phyloP scores from a whole-genome alignment of 35 echinoderm and acorn worm genomes.

The Ophiothrix spiculata region DNA sequence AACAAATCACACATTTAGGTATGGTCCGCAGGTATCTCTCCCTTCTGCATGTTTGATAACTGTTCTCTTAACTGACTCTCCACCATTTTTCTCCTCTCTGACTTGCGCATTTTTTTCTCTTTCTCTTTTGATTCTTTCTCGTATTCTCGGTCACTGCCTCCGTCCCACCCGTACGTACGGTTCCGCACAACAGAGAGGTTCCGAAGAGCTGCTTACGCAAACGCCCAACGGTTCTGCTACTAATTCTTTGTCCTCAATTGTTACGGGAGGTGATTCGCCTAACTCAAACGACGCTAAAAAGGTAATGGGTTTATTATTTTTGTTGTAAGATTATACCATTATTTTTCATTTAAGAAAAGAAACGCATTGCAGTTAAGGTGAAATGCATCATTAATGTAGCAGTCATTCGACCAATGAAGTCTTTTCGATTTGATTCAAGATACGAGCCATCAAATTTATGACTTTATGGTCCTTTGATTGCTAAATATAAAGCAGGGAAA shows the following conservation, averaged over 20 bases:
- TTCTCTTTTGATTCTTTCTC: slow-evolving; percentile 1
- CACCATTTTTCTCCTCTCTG: slow-evolving; percentile 12
- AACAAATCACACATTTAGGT: background rate
- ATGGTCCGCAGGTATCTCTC: background rate
- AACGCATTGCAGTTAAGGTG: too few species aligned
- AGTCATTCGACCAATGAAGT: background rate
- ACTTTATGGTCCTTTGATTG: background rate
- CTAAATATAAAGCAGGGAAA: background rate
- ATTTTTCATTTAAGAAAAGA: background rate
- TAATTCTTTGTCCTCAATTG: background rate
- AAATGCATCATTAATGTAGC: too few species aligned
- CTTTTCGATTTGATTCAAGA: too few species aligned
- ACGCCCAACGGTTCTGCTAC: slow-evolving; percentile 6
- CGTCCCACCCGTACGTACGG: background rate
- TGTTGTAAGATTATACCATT: background rate
- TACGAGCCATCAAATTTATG: too few species aligned
- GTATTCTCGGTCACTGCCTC: background rate
- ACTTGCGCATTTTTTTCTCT: slow-evolving; percentile 11
- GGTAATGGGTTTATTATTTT: slow-evolving; percentile 8
- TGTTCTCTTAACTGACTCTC: background rate
- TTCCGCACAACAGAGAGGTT: slow-evolving; percentile 7
- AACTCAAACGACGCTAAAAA: slow-evolving; percentile 12
- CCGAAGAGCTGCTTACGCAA: slow-evolving; percentile 14
- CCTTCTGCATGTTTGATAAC: background rate
- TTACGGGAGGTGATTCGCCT: slow-evolving; percentile 11